Evolutionary conservation across 2,113 vertebrate genomes (phyloP), one percentile per base, ranked within the genome.

Genomic region (Nothobranchius furzeri): DNA sequence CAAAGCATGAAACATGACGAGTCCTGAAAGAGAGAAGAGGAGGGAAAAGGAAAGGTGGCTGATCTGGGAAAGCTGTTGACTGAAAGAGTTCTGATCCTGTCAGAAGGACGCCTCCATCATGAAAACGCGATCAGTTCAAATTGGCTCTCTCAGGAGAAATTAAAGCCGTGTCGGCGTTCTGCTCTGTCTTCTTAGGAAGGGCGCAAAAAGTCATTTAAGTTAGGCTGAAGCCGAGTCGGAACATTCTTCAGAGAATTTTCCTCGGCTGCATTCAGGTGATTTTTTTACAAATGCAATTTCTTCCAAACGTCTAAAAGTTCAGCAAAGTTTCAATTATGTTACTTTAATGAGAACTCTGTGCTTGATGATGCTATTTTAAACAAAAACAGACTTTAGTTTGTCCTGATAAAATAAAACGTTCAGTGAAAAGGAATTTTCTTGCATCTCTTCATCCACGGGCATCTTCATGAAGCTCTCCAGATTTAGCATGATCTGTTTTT

Each of bases 161-260:
- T 55, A 62, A 67, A 25, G 55, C 60, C 9, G 37, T 60, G 62
- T 75, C 64, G 58, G 37, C 57, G 49, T 53, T 45, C 45, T 20
- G 43, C 25, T 20, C 55, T 12, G 5, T 1, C 58, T 64, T 76
- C 66, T 43, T 9, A 65, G 60, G 52, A 73, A 77, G 47, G 50
- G 71, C 47, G 63, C 15, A 56, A 55, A 69, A 70, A 50, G 7
- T 77, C 10, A 74, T 64, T 79, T 13, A 76, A 65, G 62, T 81
- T 78, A 68, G 15, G 47, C 48, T 64, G 36, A 77, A 75, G 51
- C 7, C n/a, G 4, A 12, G 50, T 63, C 60, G 46, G 49, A 63
- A 17, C 15, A 45, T 49, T 68, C 3, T 71, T 62, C 4, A 46
- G 48, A 14, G 8, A 15, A 9, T 71, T 40, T 36, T 6, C 45